These are phyloP conservation scores for Lapara coniferarum DNA, from an alignment of 2,888 invertebrate species.

Conservation along the genomic window DNA sequence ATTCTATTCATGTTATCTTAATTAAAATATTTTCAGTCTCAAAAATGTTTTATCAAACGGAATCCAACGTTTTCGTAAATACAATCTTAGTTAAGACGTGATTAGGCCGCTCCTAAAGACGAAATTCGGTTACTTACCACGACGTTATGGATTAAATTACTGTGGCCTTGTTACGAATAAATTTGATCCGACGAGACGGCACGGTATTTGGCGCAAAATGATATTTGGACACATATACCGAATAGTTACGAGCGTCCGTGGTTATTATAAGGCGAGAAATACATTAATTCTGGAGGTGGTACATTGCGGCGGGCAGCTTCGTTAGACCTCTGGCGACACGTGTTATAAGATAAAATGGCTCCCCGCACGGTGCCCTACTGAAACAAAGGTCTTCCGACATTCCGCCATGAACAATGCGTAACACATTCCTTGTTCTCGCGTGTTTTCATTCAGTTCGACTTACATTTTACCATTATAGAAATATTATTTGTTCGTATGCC, in stretches of 20 bases:
- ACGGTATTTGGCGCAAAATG: background rate
- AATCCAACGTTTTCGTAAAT: background rate
- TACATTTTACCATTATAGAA: slow-evolving; percentile 20
- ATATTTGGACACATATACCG: slow-evolving; percentile 41
- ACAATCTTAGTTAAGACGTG: background rate
- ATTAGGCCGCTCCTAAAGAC: background rate
- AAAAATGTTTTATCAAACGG: background rate
- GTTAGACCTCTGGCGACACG: slow-evolving; percentile 68
- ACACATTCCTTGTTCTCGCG: slow-evolving; percentile 40
- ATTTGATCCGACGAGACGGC: slow-evolving; percentile 11
- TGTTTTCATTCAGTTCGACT: slow-evolving; percentile 13
- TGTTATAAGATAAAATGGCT: slow-evolving; percentile 77
- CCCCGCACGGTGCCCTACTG: slow-evolving; percentile 56
- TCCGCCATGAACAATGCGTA: slow-evolving; percentile 61
- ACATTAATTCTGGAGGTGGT: slow-evolving; percentile 66
- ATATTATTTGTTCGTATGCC: slow-evolving; percentile 5
- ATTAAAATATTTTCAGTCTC: too few species aligned
- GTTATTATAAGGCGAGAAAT: slow-evolving; percentile 56
- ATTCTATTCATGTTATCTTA: too few species aligned
- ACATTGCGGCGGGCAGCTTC: slow-evolving; percentile 68
- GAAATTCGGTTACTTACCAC: slow-evolving; percentile 8
- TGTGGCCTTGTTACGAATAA: slow-evolving; percentile 20
- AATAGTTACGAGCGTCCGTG: slow-evolving; percentile 42
- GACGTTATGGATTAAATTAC: slow-evolving; percentile 8
- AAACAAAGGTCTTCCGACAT: slow-evolving; percentile 75